A percentile compares a stretch with the other conserved stretches of the same genome.
phyloP scores from a whole-genome alignment of 2,888 invertebrate species.

The Adelphocoris suturalis region DNA sequence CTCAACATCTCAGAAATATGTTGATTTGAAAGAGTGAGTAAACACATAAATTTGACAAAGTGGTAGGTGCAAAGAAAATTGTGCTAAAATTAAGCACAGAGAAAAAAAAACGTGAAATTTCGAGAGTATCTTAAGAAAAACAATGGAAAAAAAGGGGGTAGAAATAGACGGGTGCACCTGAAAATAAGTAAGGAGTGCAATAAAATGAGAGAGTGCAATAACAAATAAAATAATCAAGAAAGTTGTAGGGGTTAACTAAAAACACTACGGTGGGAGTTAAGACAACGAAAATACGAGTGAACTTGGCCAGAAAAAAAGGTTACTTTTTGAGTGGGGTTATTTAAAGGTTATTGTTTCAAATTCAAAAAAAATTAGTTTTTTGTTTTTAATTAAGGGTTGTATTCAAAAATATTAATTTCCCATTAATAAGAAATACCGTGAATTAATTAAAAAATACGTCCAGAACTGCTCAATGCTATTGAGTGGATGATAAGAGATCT shows the following conservation, averaged over 20 bases:
- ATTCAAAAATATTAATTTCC: constrained; percentile 3
- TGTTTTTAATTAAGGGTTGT: background rate
- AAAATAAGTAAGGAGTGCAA: background rate
- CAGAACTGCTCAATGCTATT: background rate
- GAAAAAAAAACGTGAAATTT: constrained; percentile 1
- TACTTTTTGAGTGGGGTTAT: constrained; percentile 7
- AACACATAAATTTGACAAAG: background rate
- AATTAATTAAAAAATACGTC: background rate
- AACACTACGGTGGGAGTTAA: constrained; percentile 11
- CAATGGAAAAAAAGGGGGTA: background rate
- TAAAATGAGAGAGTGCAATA: constrained; percentile 16
- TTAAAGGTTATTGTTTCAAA: background rate
- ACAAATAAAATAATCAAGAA: background rate
- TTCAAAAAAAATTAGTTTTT: background rate
- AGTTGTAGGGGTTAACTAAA: constrained; percentile 4
- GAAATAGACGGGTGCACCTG: constrained; percentile 18
- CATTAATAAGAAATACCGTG: background rate
- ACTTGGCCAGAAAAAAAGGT: background rate
- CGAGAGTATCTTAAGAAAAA: background rate
- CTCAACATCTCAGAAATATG: background rate
- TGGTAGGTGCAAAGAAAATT: background rate
- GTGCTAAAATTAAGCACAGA: background rate
- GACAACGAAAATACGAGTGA: constrained; percentile 29
- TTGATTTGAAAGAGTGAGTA: background rate
- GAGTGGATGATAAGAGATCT: background rate